Evolutionary conservation across 1,140 invertebrate species (phyloP).

Genomic region (Charaxes varanes): DNA sequence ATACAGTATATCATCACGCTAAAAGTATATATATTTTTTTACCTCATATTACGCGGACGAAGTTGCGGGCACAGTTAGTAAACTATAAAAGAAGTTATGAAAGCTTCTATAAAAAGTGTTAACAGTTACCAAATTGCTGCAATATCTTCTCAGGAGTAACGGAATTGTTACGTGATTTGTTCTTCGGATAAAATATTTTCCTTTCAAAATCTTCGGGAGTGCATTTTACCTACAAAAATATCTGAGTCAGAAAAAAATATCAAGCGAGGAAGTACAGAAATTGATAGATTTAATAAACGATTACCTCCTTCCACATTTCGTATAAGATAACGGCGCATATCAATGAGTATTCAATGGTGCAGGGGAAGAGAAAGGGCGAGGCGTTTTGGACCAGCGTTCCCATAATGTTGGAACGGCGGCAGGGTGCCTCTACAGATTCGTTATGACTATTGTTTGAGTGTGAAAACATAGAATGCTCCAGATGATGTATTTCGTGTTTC

Average conservation of each 20-base stretch:
- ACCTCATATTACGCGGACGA: no score
- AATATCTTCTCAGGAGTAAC: conserved; percentile 68
- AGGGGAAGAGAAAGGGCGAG: conserved; percentile 91
- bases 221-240: conserved; percentile 61
- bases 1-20: no score
- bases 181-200: conserved; percentile 45
- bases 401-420: conserved; percentile 75
- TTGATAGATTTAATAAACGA: no score
- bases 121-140: conserved; percentile 56
- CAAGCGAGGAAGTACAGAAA: no score
- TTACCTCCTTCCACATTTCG: conserved; percentile 87
- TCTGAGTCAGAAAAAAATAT: no score
- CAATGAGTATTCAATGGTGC: conserved; percentile 90
- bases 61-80: no score
- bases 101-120: neutral
- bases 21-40: no score
- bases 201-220: conserved; percentile 66
- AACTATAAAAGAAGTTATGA: no score
- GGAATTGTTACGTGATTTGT: conserved; percentile 61
- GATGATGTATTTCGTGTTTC: conserved; percentile 83
- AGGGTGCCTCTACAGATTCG: conserved; percentile 32
- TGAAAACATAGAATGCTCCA: conserved; percentile 62
- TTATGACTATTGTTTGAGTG: conserved; percentile 26
- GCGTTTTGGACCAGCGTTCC: conserved; percentile 85
- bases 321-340: conserved; percentile 90